Base-by-base conservation (phyloP, 2,113 vertebrate species). In the Gallinago media region DNA sequence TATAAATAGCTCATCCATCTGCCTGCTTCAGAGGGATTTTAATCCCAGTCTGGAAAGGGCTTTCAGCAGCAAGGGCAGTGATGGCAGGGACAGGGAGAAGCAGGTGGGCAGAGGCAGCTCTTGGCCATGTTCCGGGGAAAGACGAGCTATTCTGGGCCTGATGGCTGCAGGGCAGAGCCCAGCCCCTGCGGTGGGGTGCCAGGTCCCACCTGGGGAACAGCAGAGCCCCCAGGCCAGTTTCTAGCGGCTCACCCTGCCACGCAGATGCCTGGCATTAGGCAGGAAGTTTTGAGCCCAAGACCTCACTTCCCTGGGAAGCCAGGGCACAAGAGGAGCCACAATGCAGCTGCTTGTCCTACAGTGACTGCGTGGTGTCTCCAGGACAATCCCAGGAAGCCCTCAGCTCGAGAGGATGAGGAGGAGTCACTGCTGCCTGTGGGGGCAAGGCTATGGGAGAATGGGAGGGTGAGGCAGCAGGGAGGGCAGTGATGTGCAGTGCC, bases 31-130 rank as follows among this genome's bases (percentile, higher is more conserved):
- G 73, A 67, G 82, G 49, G 84, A 54, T 74, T 32, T 32, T 73
- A 89, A 71, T 74, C 44, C 65, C 67, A 31, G 36, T 36, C n/a
- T 76, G 79, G 66, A 85, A 74, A 38, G 55, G 29, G 17, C 61
- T 21, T 42, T 4, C 26, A 47, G 81, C 59, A 82, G 40, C 89
- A 38, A 70, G 61, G 65, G 38, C 46, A 55, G 89, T 5, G 59
- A 13, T 63, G 9, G 4, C 81, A 17, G 70, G 95, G 97, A 98
- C 71, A 40, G 95, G 73, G 97, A 95, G 96, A 18, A 44, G 79
- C 98, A 98, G 97, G 85, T 97, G 97, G 89, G 16, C 44, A 8
- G 65, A 93, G 88, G 86, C 21, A 47, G 68, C 75, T 15, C 91
- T 54, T 70, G 88, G 78, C 76, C 5, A 2, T 0, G 0, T 85